A percentile compares a stretch with the other conserved stretches of the same genome.
phyloP scores from a whole-genome alignment of 2,113 vertebrate genomes.

The Prolemur simus region DNA sequence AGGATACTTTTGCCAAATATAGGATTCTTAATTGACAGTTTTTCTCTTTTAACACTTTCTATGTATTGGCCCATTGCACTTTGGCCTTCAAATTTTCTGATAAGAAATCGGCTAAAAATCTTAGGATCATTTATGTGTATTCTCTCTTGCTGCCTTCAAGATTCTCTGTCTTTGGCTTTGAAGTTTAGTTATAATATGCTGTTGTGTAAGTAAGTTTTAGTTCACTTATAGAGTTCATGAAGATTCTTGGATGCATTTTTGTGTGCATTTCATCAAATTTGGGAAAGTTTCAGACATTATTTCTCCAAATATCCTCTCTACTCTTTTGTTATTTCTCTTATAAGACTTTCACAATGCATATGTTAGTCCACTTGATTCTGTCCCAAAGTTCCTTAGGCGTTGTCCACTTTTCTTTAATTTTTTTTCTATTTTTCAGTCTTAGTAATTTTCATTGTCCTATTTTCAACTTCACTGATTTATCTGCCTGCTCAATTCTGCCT shows the following conservation, averaged over 20 bases:
- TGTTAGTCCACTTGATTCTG: neutral
- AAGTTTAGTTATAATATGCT: neutral
- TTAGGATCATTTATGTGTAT: neutral
- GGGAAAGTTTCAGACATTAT: neutral
- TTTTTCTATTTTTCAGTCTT: neutral
- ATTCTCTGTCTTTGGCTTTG: neutral
- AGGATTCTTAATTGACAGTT: too few relatives aligned
- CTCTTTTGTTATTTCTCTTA: neutral
- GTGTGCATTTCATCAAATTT: neutral
- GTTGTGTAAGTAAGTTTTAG: neutral
- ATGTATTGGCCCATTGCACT: neutral
- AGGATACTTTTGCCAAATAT: neutral
- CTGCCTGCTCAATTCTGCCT: neutral
- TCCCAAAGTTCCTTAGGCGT: neutral
- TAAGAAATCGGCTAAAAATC: neutral
- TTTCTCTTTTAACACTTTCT: neutral
- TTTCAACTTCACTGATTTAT: neutral
- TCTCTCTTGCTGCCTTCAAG: neutral
- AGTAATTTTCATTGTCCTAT: neutral
- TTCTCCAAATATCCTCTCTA: neutral
- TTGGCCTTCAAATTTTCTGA: neutral
- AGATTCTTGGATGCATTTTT: neutral
- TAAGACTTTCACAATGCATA: neutral
- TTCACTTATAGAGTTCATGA: neutral
- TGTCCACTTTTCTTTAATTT: neutral